phyloP scores from a whole-genome alignment of 2,888 invertebrate genomes.

The Eudemis profundana region DNA sequence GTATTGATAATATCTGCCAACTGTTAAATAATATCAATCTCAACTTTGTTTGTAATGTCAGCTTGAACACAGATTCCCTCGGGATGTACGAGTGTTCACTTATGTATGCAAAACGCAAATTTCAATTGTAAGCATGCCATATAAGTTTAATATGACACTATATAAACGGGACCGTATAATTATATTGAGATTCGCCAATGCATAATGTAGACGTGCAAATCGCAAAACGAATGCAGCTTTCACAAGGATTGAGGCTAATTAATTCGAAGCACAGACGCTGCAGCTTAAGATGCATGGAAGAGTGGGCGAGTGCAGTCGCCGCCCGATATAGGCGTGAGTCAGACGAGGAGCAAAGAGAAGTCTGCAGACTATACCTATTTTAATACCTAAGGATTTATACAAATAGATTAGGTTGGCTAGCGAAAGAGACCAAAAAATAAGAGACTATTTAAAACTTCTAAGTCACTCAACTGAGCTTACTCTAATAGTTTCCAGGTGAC shows the following conservation, averaged over 20 bases:
- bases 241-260: slow-evolving; percentile 18
- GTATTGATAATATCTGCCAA: too few species aligned
- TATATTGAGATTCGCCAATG: slow-evolving; percentile 7
- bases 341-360: slow-evolving; percentile 19
- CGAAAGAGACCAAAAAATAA: too few species aligned
- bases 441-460: too few species aligned
- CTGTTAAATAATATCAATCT: too few species aligned
- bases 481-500: too few species aligned
- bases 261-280: slow-evolving; percentile 22
- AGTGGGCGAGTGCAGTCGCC: slow-evolving; percentile 25
- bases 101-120: not conserved
- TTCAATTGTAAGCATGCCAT: not conserved
- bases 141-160: not conserved
- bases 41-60: too few species aligned
- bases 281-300: slow-evolving; percentile 7
- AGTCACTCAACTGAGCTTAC: too few species aligned
- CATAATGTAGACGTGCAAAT: slow-evolving; percentile 10
- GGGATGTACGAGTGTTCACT: not conserved
- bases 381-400: not conserved
- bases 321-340: slow-evolving; percentile 46
- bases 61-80: not conserved
- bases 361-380: not conserved
- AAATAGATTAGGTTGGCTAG: too few species aligned
- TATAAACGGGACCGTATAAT: slow-evolving; percentile 20
- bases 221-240: slow-evolving; percentile 26